These are phyloP conservation scores for Cerceris ruficornis DNA, from an alignment of 2,888 invertebrate genomes.

Conservation along the genomic window DNA sequence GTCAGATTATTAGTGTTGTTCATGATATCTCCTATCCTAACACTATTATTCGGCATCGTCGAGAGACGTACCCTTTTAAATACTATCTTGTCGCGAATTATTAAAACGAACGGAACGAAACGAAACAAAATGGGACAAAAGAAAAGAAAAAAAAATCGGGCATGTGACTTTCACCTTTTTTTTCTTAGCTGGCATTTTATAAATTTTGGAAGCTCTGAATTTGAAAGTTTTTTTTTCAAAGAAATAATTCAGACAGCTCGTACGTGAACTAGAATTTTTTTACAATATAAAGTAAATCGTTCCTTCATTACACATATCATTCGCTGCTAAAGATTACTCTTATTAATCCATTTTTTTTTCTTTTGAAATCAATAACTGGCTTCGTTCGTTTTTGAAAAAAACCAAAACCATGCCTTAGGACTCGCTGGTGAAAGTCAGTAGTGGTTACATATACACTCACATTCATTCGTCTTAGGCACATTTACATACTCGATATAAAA, in stretches of 20 bases:
- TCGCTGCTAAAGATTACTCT: too few species aligned
- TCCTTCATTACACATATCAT: too few species aligned
- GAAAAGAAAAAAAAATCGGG: constrained; percentile 14
- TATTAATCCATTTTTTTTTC: too few species aligned
- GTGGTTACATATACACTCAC: constrained; percentile 57
- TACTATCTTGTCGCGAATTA: constrained; percentile 69
- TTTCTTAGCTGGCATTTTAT: neutral
- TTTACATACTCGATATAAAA: constrained; percentile 70
- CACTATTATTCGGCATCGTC: constrained; percentile 61
- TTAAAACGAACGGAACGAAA: constrained; percentile 41
- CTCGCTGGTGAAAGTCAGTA: neutral
- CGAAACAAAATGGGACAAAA: constrained; percentile 34
- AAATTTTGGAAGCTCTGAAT: neutral
- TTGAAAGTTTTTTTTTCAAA: too few species aligned
- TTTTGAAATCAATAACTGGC: too few species aligned
- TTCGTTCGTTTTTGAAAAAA: neutral
- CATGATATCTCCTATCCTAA: constrained; percentile 71
- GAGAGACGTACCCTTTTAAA: constrained; percentile 68
- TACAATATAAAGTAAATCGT: too few species aligned
- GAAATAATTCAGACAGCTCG: too few species aligned
- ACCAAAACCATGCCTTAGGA: neutral
- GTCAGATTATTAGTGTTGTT: constrained; percentile 74
- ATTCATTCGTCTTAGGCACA: constrained; percentile 71
- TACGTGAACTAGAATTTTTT: too few species aligned
- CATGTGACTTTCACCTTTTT: neutral